These are phyloP conservation scores for Euplagia quadripunctaria DNA, from an alignment of 2,888 invertebrate genomes.

Conservation along the genomic window DNA sequence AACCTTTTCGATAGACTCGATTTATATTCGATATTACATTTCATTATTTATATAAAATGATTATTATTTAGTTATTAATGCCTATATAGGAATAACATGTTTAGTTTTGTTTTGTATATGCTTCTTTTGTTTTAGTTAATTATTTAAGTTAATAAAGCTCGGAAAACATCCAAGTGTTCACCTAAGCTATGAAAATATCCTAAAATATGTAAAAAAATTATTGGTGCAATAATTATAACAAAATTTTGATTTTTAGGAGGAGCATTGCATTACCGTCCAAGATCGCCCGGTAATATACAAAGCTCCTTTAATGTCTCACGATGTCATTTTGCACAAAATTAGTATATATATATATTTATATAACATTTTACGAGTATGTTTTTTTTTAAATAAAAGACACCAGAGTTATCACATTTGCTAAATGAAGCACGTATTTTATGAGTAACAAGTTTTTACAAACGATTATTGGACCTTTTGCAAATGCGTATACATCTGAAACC, in stretches of 20 bases:
- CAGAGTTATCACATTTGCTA: constrained; percentile 4
- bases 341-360: too few relatives aligned
- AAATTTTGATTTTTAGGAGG: constrained; percentile 80
- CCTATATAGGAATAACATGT: neutral
- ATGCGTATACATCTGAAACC: neutral
- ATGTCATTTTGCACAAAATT: constrained; percentile 26
- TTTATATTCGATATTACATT: neutral
- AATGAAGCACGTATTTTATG: neutral
- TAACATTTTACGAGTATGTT: neutral
- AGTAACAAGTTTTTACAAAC: neutral
- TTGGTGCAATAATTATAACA: constrained; percentile 39
- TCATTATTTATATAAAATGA: neutral
- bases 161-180: constrained; percentile 14
- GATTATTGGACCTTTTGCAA: neutral
- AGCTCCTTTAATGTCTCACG: constrained; percentile 40
- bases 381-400: neutral
- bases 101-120: neutral
- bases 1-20: neutral
- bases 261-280: constrained; percentile 81
- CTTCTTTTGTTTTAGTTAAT: neutral
- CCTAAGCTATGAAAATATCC: constrained; percentile 4
- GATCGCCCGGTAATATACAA: constrained; percentile 69
- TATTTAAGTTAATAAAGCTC: neutral
- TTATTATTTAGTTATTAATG: neutral
- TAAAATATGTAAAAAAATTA: neutral